Evolutionary conservation across 2,888 invertebrate species (phyloP).

Genomic region (Sinopyrophorus schimmeli): DNA sequence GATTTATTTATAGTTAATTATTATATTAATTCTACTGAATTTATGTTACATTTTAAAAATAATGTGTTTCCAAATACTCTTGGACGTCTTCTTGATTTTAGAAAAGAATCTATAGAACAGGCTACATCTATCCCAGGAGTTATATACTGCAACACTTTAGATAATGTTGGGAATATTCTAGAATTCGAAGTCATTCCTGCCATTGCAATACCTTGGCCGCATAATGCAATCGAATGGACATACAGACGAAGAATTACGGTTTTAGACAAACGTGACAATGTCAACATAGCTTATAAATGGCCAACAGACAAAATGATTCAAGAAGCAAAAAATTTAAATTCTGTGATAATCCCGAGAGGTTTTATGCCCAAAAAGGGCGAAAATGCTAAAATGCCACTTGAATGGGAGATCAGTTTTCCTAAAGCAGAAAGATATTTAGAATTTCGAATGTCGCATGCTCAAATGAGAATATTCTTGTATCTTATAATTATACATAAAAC

Average conservation of each 20-base stretch:
- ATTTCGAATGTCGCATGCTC: constrained; percentile 70
- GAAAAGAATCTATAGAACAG: constrained; percentile 58
- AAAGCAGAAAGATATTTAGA: constrained; percentile 77
- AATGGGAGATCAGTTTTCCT: constrained; percentile 80
- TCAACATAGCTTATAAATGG: constrained; percentile 64
- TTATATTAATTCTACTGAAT: constrained; percentile 67
- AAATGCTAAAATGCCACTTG: constrained; percentile 60
- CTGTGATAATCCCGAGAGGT: constrained; percentile 67
- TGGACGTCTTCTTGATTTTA: constrained; percentile 63
- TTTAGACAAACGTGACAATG: constrained; percentile 60
- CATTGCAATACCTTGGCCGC: constrained; percentile 73
- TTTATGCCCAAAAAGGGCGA: constrained; percentile 59
- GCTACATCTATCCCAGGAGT: constrained; percentile 68
- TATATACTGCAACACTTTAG: constrained; percentile 63
- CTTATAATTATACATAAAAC: constrained; percentile 71
- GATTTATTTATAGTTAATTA: constrained; percentile 41
- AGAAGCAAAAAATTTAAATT: constrained; percentile 64
- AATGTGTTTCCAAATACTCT: constrained; percentile 65
- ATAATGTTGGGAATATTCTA: constrained; percentile 52
- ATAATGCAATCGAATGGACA: constrained; percentile 70
- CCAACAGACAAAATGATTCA: constrained; percentile 69
- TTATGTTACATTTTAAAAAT: constrained; percentile 69
- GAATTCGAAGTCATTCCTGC: constrained; percentile 72
- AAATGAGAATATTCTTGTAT: constrained; percentile 72
- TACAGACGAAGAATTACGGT: constrained; percentile 62